Evolutionary conservation across 1,140 invertebrate genomes (phyloP), one percentile per base, ranked within the genome.

Genomic region (Aplysia californica): DNA sequence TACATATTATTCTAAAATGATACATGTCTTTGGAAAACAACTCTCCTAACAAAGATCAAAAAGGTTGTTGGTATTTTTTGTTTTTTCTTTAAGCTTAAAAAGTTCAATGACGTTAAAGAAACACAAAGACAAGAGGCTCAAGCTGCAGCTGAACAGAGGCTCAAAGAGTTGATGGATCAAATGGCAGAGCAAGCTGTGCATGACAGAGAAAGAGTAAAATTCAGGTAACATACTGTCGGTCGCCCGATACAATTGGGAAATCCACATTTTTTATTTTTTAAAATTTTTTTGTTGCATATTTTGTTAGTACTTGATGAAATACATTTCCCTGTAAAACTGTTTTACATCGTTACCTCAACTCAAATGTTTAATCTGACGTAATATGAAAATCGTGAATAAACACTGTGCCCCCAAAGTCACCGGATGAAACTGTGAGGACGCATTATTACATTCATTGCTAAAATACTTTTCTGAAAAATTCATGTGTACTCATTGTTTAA

Each of bases 61-160:
- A 5, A 33, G 15, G 4, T 66, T n/a, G n/a, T n/a, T n/a, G 36
- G 29, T 26, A 35, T 31, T 33, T 15, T 58, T 58, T 20, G 26
- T 74, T 65, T 41, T 26, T 31, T 61, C 29, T 33, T 86, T 61
- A 75, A 85, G 61, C 75, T 79, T 55, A 26, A 39, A 21, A 69
- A 85, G 20, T 80, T 71, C 50, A 80, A 87, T 75, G 82, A 86
- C 38, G 83, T 83, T 3, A 70, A 78, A 38, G 79, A 80, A 75
- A 41, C 50, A 35, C 21, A 75, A 38, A n/a, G 26, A 6, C 20
- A 5, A 66, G 61, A 66, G n/a, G 44, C 36, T 23, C 44, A 79
- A 65, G 68, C 50, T 18, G 72, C 39, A 35, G 64, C 75, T 21
- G 44, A 72, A 58, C 0, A 38, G 20, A 55, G 74, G 2, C 38